A percentile compares a stretch with the other conserved stretches of the same genome.
These are phyloP conservation scores for Lamellibrachia columna DNA, from an alignment of 2,888 invertebrate genomes.

Conservation along the genomic window DNA sequence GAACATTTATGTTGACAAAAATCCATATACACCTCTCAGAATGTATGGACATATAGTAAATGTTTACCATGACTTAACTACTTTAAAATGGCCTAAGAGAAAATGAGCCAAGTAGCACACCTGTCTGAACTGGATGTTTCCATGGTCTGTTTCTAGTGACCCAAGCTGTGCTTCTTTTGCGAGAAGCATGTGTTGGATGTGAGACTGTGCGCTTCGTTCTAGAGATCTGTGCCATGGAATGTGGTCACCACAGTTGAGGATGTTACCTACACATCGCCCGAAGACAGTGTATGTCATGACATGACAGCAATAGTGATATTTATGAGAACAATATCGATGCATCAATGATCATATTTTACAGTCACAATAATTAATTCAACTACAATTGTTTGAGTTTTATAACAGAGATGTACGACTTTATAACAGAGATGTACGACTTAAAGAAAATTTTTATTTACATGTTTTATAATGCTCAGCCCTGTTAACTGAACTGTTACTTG, in stretches of 20 bases:
- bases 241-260: slow-evolving; percentile 85
- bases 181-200: slow-evolving; percentile 83
- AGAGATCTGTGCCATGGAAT: slow-evolving; percentile 89
- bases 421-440: no score
- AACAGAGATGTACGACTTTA: no score
- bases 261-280: slow-evolving; percentile 69
- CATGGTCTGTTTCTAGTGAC: slow-evolving; percentile 75
- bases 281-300: neutral
- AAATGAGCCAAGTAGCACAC: slow-evolving; percentile 30
- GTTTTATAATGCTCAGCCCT: no score
- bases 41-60: neutral
- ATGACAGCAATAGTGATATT: neutral
- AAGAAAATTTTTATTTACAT: no score
- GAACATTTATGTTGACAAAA: neutral
- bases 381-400: no score
- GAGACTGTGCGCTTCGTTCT: slow-evolving; percentile 69
- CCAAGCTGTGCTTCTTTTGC: slow-evolving; percentile 80
- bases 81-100: neutral
- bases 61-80: neutral
- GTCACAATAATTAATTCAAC: no score
- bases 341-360: neutral
- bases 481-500: no score
- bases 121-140: slow-evolving; percentile 78
- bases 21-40: neutral
- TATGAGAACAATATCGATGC: neutral